Base-by-base conservation (phyloP, 1,140 invertebrate species). In the Anoplolepis gracilipes region DNA sequence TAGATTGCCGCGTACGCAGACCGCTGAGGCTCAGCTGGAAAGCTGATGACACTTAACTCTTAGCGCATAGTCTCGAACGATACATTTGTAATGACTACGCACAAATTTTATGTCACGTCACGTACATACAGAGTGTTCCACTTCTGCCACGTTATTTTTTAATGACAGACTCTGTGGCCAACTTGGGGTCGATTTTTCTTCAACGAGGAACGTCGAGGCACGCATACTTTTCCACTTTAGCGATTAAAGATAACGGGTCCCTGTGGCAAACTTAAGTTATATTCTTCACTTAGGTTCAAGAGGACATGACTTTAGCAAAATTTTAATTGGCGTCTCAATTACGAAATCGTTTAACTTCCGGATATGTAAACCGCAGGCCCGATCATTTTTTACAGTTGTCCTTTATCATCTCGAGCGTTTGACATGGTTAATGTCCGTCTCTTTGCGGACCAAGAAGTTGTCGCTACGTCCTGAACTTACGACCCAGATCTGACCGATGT, bases 391-490 rank as follows among this genome's bases (percentile, higher is more conserved):
- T 42, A 49, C 49, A 49, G 28, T 57, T 53, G 28, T 61, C 70
- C 55, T 30, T 59, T 42, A 25, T 16, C 25, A 11, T 33, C 53
- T 59, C 28, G n/a, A 53, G 8, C 25, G 13, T 2, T 28, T 25
- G 65, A 33, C 67, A 42, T 55, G 65, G 65, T 82, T 82, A 81
- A 76, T 28, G 59, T 11, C 59, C 33, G 72, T 53, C 25, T 64
- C 19, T 72, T 69, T 39, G 46, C 73, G 28, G 84, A 53, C 72
- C 87, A 62, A 73, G n/a, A 7, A 59, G 62, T 61, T 28, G 55
- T 46, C 33, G 77, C 8, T n/a, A 53, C 62, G 30, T 76, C 62
- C 79, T 90, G 89, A 90, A 90, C 89, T 90, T 90, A 81, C 78
- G 89, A 87, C 89, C 89, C 49, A 90, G 59, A 86, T 90, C 46